Evolutionary conservation across 1,140 invertebrate genomes (phyloP).

Genomic region (Monochamus saltuarius): DNA sequence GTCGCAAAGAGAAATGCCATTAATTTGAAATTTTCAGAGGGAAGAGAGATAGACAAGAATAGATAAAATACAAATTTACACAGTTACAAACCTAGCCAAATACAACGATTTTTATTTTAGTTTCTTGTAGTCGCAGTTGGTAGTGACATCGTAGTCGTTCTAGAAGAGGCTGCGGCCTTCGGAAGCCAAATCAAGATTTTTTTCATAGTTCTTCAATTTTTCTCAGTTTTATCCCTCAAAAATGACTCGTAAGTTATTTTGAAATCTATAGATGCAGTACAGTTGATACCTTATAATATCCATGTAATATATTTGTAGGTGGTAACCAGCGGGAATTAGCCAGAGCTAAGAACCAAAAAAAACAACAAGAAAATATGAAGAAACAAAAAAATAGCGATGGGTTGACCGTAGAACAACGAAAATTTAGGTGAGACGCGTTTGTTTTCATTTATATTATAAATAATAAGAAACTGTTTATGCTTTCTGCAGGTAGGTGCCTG

Average conservation of each 20-base stretch:
- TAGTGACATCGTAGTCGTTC: slow-evolving; percentile 28
- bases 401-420: slow-evolving; percentile 73
- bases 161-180: slow-evolving; percentile 45
- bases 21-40: too few species aligned
- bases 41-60: too few species aligned
- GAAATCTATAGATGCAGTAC: not conserved
- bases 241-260: slow-evolving; percentile 45
- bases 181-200: slow-evolving; percentile 34
- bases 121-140: too few species aligned
- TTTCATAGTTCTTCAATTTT: slow-evolving; percentile 20
- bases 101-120: too few species aligned
- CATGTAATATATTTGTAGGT: slow-evolving; percentile 56
- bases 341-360: slow-evolving; percentile 78
- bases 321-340: slow-evolving; percentile 88
- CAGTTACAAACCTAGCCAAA: too few species aligned
- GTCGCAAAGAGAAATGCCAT: too few species aligned
- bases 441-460: not conserved
- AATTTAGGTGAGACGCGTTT: slow-evolving; percentile 65
- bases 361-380: slow-evolving; percentile 73
- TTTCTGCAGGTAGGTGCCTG: not conserved
- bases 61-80: too few species aligned
- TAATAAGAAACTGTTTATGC: not conserved
- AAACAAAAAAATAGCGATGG: slow-evolving; percentile 63
- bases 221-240: slow-evolving; percentile 25
- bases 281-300: not conserved